Base-by-base conservation (phyloP, 2,113 vertebrate genomes). In the Colossoma macropomum region DNA sequence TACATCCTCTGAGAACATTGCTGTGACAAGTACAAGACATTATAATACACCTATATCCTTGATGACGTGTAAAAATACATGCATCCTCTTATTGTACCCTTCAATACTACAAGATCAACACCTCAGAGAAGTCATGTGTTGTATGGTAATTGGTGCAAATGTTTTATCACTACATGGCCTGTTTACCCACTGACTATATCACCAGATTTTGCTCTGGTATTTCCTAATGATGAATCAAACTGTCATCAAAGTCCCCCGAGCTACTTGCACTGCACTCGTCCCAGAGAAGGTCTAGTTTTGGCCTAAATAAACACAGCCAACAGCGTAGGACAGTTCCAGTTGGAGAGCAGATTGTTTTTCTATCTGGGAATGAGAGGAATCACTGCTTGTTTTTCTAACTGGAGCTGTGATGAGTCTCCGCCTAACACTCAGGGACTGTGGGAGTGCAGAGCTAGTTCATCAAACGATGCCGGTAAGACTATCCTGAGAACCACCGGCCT, bases 161-260 rank as follows among this genome's bases (percentile, higher is more conserved):
- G 23, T 7, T 75, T 28, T 34, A 32, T 30, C 60, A 45, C 2
- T 62, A 50, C n/a, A 32, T 70, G 41, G 62, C 48, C 82, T 81
- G 50, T 75, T 45, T 75, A 82, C 54, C 65, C n/a, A 62, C 8
- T 28, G 41, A 62, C 48, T 52, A 41, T 45, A 63, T 82, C 34
- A 68, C 23, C 41, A 65, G 77, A 81, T 63, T n/a, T 82, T 75
- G 15, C 45, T 60, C 28, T 59, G 65, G 72, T 75, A 82, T 84
- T 83, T 80, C 45, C 68, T 62, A 28, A 77, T n/a, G 45, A 81
- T 86, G 30, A 84, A 81, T 84, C 73, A 75, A 65, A 30, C 81
- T 77, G 81, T 76, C 78, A 62, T 32, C 66, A 76, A 30, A 84
- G 74, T 68, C 73, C 56, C 69, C 72, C 21, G 15, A 45, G 41